A percentile compares a stretch with the other conserved stretches of the same genome.
These are phyloP conservation scores for Drosophila nigromelanica DNA, from an alignment of 1,140 invertebrate species.

Conservation along the genomic window DNA sequence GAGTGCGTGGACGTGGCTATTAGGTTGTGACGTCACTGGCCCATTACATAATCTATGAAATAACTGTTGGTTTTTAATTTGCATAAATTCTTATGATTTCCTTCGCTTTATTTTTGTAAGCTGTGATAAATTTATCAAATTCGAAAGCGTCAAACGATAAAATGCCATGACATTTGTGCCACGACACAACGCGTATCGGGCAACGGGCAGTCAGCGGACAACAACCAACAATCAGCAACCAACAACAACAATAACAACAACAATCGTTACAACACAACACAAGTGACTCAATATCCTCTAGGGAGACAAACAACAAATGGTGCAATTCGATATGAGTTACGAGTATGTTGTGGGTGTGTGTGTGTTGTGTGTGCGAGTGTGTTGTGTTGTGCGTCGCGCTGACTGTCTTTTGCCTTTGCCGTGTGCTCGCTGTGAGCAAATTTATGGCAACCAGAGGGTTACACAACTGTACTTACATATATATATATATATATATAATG, in stretches of 20 bases:
- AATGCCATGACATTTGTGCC: conserved; percentile 35
- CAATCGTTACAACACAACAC: conserved; percentile 33
- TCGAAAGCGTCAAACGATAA: conserved; percentile 72
- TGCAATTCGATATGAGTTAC: conserved; percentile 76
- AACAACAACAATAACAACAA: conserved; percentile 12
- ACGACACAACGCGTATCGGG: conserved; percentile 45
- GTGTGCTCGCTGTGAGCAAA: conserved; percentile 33
- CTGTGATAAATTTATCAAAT: conserved; percentile 82
- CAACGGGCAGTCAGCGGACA: conserved; percentile 46
- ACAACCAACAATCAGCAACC: conserved; percentile 29
- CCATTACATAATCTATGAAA: conserved; percentile 57
- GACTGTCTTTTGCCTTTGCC: conserved; percentile 42
- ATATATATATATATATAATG: conserved; percentile 30
- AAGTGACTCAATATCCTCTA: conserved; percentile 60
- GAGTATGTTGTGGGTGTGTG: conserved; percentile 31
- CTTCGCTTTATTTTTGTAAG: conserved; percentile 72
- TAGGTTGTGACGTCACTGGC: conserved; percentile 8
- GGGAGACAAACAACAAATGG: conserved; percentile 76
- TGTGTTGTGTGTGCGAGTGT: conserved; percentile 11
- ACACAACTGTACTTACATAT: conserved; percentile 25
- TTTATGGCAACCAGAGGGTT: conserved; percentile 34
- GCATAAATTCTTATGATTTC: conserved; percentile 65
- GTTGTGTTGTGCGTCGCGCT: conserved; percentile 26
- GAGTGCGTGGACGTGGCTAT: conserved; percentile 59
- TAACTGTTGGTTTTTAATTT: conserved; percentile 58